Conservation (phyloP, 1,140 invertebrate species). For the Euglossa dilemma region DNA sequence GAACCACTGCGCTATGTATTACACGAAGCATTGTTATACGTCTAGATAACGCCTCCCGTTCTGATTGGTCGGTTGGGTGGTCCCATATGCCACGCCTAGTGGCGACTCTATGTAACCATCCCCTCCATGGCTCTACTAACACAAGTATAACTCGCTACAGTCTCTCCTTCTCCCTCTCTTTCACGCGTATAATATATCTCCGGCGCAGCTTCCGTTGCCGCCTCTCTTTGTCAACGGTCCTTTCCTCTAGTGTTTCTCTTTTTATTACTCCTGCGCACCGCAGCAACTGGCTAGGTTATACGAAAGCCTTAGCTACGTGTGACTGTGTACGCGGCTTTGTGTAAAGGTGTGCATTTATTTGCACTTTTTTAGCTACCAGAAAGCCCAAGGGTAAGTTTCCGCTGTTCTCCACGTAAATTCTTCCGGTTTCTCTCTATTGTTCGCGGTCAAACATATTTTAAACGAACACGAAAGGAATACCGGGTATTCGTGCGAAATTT, state of each 20-base stretch:
- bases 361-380: slow-evolving; percentile 14
- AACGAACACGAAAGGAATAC: neutral
- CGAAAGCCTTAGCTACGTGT: neutral
- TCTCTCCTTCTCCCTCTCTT: slow-evolving; percentile 21
- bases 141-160: neutral
- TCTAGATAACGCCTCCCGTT: slow-evolving; percentile 56
- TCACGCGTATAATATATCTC: neutral
- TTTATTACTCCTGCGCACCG: slow-evolving; percentile 31
- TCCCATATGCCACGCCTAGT: slow-evolving; percentile 50
- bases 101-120: slow-evolving; percentile 27
- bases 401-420: slow-evolving; percentile 25
- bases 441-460: neutral
- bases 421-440: slow-evolving; percentile 3
- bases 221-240: slow-evolving; percentile 23
- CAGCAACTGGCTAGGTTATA: neutral
- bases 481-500: neutral
- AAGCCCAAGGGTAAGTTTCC: slow-evolving; percentile 31
- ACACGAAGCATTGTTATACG: slow-evolving; percentile 38
- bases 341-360: slow-evolving; percentile 20
- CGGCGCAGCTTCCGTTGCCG: slow-evolving; percentile 20
- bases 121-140: slow-evolving; percentile 33
- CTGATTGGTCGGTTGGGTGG: slow-evolving; percentile 49
- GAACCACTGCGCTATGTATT: slow-evolving; percentile 27
- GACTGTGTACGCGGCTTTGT: neutral
- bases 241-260: slow-evolving; percentile 7